Evolutionary conservation across 2,797 vertebrate genomes (phyloP).

Genomic region (Falco biarmicus): DNA sequence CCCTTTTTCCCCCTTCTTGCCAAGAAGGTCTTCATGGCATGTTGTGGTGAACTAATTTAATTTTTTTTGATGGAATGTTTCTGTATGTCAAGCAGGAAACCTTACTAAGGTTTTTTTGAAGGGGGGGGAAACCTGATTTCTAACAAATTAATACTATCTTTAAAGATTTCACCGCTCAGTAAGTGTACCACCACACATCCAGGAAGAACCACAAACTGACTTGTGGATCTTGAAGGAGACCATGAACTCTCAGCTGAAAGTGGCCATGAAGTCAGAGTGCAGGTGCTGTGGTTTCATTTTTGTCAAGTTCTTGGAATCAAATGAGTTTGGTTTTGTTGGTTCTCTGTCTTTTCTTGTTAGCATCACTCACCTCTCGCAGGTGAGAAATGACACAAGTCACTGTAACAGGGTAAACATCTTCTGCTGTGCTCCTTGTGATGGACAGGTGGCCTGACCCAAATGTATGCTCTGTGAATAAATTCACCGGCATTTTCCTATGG

Average conservation of each 20-base stretch:
- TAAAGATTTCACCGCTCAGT: not conserved
- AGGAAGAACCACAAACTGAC: not conserved
- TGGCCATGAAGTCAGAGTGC: not conserved
- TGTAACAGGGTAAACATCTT: not conserved
- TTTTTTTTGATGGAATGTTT: not conserved
- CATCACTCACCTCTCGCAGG: not conserved
- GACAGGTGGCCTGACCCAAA: not conserved
- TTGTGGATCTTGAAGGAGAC: not conserved
- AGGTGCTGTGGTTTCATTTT: not conserved
- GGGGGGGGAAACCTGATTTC: not conserved
- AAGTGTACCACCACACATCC: not conserved
- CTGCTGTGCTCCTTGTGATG: not conserved
- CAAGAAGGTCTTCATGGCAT: not conserved
- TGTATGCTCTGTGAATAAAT: not conserved
- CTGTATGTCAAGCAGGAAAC: not conserved
- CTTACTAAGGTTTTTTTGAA: not conserved
- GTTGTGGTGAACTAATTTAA: not conserved
- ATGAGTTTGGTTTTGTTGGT: accelerated
- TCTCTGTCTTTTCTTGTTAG: not conserved
- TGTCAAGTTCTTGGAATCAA: not conserved
- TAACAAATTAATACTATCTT: not conserved
- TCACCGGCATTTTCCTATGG: not conserved
- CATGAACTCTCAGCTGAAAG: not conserved
- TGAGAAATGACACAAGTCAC: not conserved
- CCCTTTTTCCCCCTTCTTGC: not conserved